phyloP scores from a whole-genome alignment of 1,140 invertebrate species.

The Calosoma granatense region DNA sequence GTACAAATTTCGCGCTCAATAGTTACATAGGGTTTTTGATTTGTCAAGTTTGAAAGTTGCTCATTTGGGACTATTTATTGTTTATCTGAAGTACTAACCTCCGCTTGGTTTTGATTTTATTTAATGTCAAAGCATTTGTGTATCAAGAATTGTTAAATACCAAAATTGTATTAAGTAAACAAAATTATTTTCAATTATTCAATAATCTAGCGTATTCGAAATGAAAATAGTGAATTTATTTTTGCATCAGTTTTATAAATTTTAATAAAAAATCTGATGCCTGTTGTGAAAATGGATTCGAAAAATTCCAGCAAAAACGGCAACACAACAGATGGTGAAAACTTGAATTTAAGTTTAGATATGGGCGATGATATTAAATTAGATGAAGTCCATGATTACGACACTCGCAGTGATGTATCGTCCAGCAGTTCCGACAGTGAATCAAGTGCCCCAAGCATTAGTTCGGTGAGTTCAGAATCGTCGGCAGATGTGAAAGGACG shows the following conservation, averaged over 20 bases:
- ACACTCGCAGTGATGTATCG: slow-evolving; percentile 71
- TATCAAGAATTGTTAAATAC: neutral
- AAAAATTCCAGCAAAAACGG: slow-evolving; percentile 28
- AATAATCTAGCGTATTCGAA: neutral
- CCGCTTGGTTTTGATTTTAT: slow-evolving; percentile 6
- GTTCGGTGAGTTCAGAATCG: slow-evolving; percentile 56
- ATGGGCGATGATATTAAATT: slow-evolving; percentile 34
- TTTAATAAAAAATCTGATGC: neutral
- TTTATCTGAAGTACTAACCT: neutral
- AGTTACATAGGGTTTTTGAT: neutral
- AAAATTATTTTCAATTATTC: neutral
- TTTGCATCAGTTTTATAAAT: neutral
- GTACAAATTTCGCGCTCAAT: neutral
- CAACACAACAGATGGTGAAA: slow-evolving; percentile 30
- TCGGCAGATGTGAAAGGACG: slow-evolving; percentile 41
- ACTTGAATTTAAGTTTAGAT: slow-evolving; percentile 31
- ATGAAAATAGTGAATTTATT: neutral
- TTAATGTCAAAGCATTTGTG: slow-evolving; percentile 6
- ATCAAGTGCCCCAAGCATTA: slow-evolving; percentile 60
- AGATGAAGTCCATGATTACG: slow-evolving; percentile 37
- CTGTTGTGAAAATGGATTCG: slow-evolving; percentile 27
- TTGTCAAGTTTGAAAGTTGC: neutral
- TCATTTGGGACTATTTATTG: neutral
- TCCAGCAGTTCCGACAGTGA: slow-evolving; percentile 54
- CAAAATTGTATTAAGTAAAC: neutral